Evolutionary conservation across 1,140 invertebrate species (phyloP), one percentile per base, ranked within the genome.

Genomic region (Steinernema khuongi): DNA sequence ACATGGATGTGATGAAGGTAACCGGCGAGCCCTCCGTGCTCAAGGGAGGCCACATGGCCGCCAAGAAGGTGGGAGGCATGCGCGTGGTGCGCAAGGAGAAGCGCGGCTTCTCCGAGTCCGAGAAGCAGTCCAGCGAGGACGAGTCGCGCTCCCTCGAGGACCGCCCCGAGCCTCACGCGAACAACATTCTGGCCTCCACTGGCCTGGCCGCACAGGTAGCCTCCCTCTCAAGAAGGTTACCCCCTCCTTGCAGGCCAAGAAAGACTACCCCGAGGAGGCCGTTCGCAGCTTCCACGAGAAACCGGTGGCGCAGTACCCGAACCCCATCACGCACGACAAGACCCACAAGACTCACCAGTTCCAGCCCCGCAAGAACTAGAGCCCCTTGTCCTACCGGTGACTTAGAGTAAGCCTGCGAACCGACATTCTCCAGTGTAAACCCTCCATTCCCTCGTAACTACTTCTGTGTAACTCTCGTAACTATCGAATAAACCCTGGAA

Each of bases 141-240:
- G 50, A 60, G 26, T 7, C 50, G 11, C 50, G 50, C 50, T 60
- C 50, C 4, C 50, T 60, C 50, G 50, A 60, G 19, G 50, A 60
- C 26, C 50, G 50, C 26, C 50, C 50, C 11, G 50, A 60, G 19
- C 50, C 50, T 4, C 50, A 60, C 50, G 50, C 50, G 4, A 60
- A 60, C 50, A 60, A 60, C 50, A 60, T 60, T 60, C 50, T 60
- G 4, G 50, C 50, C 4, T 60, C 50, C 19, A 60, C 50, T 60
- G 50, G 50, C 22, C 50, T 60, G 14, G 50, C 50, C 26, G 50
- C 50, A 17, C 50, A 60, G 50, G 50, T 60, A 60, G 14, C n/a
- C 14, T 11, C 26, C 11, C 14, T 60, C 7, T 17, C 14, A 60
- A 22, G 14, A 14, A 22, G 7, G 4, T 11, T 41, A 60, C 50